Conservation (phyloP, 2,113 vertebrate genomes). For the Menura novaehollandiae region DNA sequence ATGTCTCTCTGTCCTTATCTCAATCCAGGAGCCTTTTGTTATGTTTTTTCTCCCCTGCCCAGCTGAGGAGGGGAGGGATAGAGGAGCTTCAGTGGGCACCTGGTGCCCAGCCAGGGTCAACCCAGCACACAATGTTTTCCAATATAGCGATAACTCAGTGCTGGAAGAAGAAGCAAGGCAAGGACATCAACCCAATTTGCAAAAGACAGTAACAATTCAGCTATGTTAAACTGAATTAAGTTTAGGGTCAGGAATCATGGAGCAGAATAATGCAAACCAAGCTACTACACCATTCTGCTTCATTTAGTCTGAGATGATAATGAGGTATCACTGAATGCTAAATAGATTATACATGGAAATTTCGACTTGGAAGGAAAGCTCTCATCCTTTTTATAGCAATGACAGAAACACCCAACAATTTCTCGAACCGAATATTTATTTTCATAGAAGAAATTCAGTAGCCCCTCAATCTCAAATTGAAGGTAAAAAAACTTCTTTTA, state of each 20-base stretch:
- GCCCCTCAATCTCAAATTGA: neutral
- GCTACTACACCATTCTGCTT: neutral
- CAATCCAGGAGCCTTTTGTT: neutral
- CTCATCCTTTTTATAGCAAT: neutral
- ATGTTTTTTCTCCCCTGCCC: neutral
- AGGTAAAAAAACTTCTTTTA: neutral
- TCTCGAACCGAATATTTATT: neutral
- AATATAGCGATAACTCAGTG: neutral
- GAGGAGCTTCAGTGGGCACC: neutral
- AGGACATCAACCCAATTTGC: neutral
- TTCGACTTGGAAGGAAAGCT: neutral
- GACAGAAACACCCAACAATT: neutral
- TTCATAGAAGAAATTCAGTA: neutral
- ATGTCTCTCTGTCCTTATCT: neutral
- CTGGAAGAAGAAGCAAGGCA: neutral
- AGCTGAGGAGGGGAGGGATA: neutral
- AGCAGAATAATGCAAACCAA: neutral
- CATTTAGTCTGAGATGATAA: constrained; percentile 15
- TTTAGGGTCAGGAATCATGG: neutral
- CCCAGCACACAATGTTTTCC: neutral
- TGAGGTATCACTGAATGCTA: neutral
- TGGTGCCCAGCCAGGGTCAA: neutral
- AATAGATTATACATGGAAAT: neutral
- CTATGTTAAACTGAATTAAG: neutral
- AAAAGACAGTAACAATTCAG: neutral